Evolutionary conservation across 2,888 invertebrate genomes (phyloP).

Genomic region (Stegana nigrithorax): DNA sequence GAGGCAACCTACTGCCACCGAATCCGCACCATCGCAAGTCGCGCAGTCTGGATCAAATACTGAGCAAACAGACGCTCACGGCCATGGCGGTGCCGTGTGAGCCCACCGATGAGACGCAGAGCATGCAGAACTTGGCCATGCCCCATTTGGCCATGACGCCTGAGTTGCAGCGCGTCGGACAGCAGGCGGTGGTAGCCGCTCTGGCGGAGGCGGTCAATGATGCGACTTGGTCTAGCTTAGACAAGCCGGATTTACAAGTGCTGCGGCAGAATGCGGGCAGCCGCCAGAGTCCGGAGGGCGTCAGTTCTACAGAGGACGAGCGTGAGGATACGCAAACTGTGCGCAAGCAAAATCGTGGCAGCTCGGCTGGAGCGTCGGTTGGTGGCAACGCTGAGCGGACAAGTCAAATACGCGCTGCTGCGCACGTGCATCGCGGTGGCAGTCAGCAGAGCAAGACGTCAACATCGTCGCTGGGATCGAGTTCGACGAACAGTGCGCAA

Average conservation of each 20-base stretch:
- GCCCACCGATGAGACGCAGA: conserved; percentile 64
- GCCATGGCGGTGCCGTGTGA: conserved; percentile 47
- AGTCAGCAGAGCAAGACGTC: conserved; percentile 53
- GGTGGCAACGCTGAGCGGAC: conserved; percentile 24
- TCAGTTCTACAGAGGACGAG: conserved; percentile 68
- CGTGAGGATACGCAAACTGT: conserved; percentile 59
- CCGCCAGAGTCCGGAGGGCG: conserved; percentile 66
- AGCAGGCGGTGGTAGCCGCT: too few species aligned
- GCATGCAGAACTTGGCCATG: conserved; percentile 65
- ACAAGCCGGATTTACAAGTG: too few species aligned
- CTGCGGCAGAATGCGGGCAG: too few species aligned
- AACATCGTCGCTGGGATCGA: conserved; percentile 49
- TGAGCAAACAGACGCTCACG: conserved; percentile 70
- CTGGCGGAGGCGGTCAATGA: too few species aligned
- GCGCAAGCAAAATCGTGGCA: conserved; percentile 33
- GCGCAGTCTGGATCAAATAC: conserved; percentile 75
- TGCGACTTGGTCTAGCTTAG: too few species aligned
- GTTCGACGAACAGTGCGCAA: conserved; percentile 70
- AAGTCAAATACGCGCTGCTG: conserved; percentile 54
- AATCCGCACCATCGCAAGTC: conserved; percentile 70
- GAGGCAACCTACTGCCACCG: conserved; percentile 41
- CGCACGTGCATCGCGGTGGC: conserved; percentile 59
- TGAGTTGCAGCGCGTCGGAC: conserved; percentile 44
- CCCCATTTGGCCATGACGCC: conserved; percentile 61
- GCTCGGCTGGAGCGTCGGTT: background rate